phyloP scores from a whole-genome alignment of 2,797 vertebrate genomes.

The Hephaestus fuliginosus region DNA sequence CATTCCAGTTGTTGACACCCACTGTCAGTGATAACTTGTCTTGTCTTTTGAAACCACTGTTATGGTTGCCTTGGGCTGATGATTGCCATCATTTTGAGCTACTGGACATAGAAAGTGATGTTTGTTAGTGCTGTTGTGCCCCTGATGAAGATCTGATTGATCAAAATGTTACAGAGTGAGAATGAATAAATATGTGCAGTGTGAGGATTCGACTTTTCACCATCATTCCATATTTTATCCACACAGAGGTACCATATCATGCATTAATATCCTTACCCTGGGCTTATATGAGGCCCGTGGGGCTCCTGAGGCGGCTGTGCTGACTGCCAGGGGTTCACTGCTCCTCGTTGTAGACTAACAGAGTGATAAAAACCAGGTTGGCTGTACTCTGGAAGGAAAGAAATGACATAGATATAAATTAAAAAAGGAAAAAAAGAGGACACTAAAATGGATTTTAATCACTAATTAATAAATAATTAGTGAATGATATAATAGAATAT shows the following conservation, averaged over 20 bases:
- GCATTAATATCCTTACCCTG: constrained; percentile 78
- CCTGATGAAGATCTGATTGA: not conserved
- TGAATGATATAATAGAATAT: not conserved
- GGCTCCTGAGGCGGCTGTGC: constrained; percentile 77
- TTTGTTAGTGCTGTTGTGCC: not conserved
- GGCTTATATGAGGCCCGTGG: constrained; percentile 69
- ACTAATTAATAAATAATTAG: constrained; percentile 26
- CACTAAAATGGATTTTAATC: not conserved
- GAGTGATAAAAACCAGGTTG: constrained; percentile 85
- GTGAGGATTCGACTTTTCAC: not conserved
- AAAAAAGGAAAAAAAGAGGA: not conserved
- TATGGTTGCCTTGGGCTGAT: not conserved
- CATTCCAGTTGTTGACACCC: not conserved
- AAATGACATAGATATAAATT: not conserved
- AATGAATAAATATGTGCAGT: not conserved
- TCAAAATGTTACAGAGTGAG: not conserved
- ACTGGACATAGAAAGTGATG: not conserved
- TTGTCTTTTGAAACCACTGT: not conserved
- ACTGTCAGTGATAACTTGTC: not conserved
- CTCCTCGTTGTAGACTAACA: constrained; percentile 85
- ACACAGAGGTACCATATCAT: constrained; percentile 7
- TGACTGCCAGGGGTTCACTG: constrained; percentile 87
- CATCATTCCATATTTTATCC: constrained; percentile 8
- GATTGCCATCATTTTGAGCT: not conserved
- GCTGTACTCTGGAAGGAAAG: constrained; percentile 79